Evolutionary conservation across 2,888 invertebrate genomes (phyloP), one percentile per base, ranked within the genome.

Genomic region (Tupiocoris notatus): DNA sequence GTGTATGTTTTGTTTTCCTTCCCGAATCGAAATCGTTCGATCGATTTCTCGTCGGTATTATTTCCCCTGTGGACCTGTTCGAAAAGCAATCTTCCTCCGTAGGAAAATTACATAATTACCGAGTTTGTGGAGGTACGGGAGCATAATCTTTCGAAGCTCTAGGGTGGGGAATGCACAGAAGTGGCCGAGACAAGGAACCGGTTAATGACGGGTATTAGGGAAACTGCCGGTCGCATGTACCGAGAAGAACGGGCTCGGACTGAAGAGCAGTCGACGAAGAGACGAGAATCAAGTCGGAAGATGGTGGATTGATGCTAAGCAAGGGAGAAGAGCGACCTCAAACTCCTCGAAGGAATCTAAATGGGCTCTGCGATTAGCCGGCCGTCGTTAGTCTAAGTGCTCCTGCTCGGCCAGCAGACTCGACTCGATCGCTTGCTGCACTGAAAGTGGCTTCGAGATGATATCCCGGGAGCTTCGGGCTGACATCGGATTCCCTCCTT

Each of bases 201-300:
- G 73, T 73, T 73, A 73, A 73, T 73, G 73, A 73, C 39, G 73
- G 73, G 73, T 73, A 73, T 73, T 73, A 61, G 62, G 73, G 62
- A 73, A 73, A 73, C 73, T 73, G 73, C 62, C 21, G 63, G 73
- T 73, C 73, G 73, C 73, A 62, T 73, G 73, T 73, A 61, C 73
- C 39, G 54, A 73, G 63, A 62, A 62, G 65, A 25, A 65, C 39
- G 39, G 25, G 23, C 17, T n/a, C n/a, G n/a, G n/a, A n/a, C n/a
- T n/a, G n/a, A n/a, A n/a, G n/a, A 64, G 22, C 24, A 16, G 22
- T 6, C 20, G 25, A 24, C 9, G 68, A 23, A 58, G 68, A 63
- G 39, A 39, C 39, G 3, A 3, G 39, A 12, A 39, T 39, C 39
- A 12, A 39, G 39, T 39, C 39, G 39, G 39, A 12, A 39, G 39